Base-by-base conservation (phyloP, 2,797 vertebrate genomes). In the Sciaenops ocellatus region DNA sequence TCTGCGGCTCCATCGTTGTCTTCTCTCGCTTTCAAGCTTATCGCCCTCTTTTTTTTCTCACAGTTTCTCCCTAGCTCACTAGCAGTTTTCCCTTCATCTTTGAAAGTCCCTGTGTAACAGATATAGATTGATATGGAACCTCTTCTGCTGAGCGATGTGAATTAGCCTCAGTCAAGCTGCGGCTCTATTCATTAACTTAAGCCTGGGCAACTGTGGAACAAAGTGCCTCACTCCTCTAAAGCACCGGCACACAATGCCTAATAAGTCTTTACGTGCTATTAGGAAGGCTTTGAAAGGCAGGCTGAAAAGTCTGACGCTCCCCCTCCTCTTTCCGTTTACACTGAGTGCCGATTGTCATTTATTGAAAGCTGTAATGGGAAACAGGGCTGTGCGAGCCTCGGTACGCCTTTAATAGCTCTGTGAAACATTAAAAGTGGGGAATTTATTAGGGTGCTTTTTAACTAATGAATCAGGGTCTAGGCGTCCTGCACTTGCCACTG, bases 211-310 rank as follows among this genome's bases (percentile, higher is more conserved):
- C 92, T 91, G 80, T 84, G 82, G 91, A 92, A 94, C 90, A 92
- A 91, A 94, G 93, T 94, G 93, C 86, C 79, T 87, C 85, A n/a
- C 90, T 94, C 83, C 83, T 92, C 83, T 91, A 79, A 93, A 94
- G 89, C 85, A 70, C 76, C 76, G 12, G 63, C 66, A 78, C 83
- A 83, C 91, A 90, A 85, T 87, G 69, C 70, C 93, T 95, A 94
- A 95, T 94, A 95, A 86, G 93, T 93, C 94, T 94, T 95, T 92
- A 94, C 75, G 84, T 92, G 90, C 91, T 90, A 90, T 94, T 94
- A 93, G 84, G 78, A 86, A 55, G 71, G 79, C 87, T 92, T 91
- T 92, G 89, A 92, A 90, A 91, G 85, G 80, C 87, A 82, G 85
- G 65, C 85, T 74, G 75, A 80, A 90, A 89, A 91, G 82, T 85